Evolutionary conservation across 2,797 vertebrate species (phyloP), one percentile per base, ranked within the genome.

Genomic region (Sardinella longiceps): DNA sequence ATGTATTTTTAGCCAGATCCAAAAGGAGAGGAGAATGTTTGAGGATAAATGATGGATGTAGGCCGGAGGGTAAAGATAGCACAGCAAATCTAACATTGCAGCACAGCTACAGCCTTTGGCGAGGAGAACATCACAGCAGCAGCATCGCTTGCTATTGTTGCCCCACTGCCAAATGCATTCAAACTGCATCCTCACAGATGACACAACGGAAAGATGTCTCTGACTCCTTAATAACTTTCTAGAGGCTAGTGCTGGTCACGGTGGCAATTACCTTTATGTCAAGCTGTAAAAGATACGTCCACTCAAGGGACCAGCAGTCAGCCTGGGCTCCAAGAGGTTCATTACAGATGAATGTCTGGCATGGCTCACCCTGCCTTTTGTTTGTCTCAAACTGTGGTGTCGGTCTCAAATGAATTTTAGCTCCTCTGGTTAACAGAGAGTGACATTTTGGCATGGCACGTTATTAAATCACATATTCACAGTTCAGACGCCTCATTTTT

Each of bases 261-360:
- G 88, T 91, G 91, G 94, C 93, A 95, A 96, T 96, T 95, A 95
- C 95, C 93, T 95, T 93, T 94, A 94, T 94, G 95, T 95, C 95
- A 95, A 92, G 91, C 92, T 90, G 89, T 93, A 94, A 94, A 95
- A 95, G 94, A 95, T 93, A 94, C 91, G 93, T 94, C 94, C 91
- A 90, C 94, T 93, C 92, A 90, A 86, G 93, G 94, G 94, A 95
- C 90, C 90, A 87, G 88, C 91, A 91, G 93, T 88, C 93, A 90
- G 93, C 88, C 90, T 18, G 5, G 86, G 90, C 91, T 92, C 92
- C 81, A 88, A 91, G 92, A 94, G 90, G 91, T 93, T 95, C 90
- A 92, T 94, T 92, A 93, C 92, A 90, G 92, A 93, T 89, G 90
- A 88, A 91, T 87, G 91, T 92, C 80, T 81, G 89, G 90, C 83